Conservation (phyloP, 2,888 invertebrate genomes). For the Cheilosia scutellata region DNA sequence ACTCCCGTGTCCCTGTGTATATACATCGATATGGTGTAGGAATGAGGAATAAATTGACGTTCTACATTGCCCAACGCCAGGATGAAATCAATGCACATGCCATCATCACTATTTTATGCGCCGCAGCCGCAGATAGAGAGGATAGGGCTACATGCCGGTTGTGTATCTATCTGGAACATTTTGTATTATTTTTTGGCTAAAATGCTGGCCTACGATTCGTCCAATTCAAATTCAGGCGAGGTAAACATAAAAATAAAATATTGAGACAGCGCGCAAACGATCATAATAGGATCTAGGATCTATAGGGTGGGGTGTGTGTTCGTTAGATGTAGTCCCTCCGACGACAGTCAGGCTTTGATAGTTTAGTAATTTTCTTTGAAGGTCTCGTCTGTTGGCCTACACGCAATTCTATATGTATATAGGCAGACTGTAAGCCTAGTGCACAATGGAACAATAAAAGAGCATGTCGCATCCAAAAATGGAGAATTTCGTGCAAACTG, state of each 20-base stretch:
- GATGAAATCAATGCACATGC: constrained; percentile 73
- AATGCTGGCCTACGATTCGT: constrained; percentile 55
- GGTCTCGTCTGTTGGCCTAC: constrained; percentile 42
- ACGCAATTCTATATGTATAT: constrained; percentile 33
- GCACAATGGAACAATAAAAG: constrained; percentile 76
- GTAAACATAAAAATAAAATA: constrained; percentile 45
- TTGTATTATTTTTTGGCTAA: constrained; percentile 27
- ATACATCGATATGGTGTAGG: constrained; percentile 69
- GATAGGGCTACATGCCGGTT: constrained; percentile 10
- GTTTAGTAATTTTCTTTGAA: constrained; percentile 48
- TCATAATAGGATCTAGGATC: neutral
- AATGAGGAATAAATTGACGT: constrained; percentile 76
- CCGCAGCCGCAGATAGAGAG: constrained; percentile 44
- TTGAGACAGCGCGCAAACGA: constrained; percentile 11
- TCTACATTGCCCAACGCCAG: constrained; percentile 69
- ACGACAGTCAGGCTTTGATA: neutral
- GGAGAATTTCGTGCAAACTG: constrained; percentile 76
- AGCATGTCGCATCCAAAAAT: constrained; percentile 75
- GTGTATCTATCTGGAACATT: constrained; percentile 55
- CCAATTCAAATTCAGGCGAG: constrained; percentile 30
- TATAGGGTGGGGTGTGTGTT: constrained; percentile 37
- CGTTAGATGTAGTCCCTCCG: constrained; percentile 30
- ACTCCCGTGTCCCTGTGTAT: constrained; percentile 53
- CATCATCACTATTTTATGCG: constrained; percentile 62
- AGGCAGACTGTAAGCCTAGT: constrained; percentile 21